A percentile compares a stretch with the other conserved stretches of the same genome.
Evolutionary conservation across 2,888 invertebrate genomes (phyloP).

Genomic region (Limnephilus marmoratus): DNA sequence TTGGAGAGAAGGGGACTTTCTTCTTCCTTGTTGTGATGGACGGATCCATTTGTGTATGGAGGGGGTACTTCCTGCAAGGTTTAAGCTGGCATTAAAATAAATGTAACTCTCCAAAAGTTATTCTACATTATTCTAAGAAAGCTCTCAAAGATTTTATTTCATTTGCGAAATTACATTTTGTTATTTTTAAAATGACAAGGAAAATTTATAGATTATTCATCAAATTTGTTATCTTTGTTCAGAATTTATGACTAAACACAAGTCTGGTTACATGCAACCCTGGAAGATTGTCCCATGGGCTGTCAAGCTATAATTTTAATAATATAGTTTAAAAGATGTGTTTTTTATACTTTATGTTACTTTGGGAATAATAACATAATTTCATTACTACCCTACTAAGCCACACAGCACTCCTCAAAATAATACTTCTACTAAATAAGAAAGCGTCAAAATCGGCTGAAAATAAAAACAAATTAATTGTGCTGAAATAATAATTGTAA

Average conservation of each 20-base stretch:
- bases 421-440: neutral
- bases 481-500: neutral
- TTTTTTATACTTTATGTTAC: neutral
- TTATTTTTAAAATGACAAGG: neutral
- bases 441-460: neutral
- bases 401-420: neutral
- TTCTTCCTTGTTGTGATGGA: slow-evolving; percentile 72
- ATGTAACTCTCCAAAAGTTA: neutral
- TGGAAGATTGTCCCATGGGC: no score
- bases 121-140: neutral
- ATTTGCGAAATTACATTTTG: neutral
- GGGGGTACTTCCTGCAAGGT: slow-evolving; percentile 72
- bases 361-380: neutral
- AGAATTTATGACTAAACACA: neutral
- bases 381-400: neutral
- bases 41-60: slow-evolving; percentile 74
- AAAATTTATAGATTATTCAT: no score
- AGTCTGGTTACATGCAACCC: neutral
- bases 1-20: slow-evolving; percentile 63
- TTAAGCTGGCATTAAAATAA: neutral
- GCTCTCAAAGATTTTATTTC: neutral
- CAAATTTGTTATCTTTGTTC: neutral
- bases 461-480: neutral
- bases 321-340: neutral
- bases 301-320: no score